phyloP scores from a whole-genome alignment of 2,113 vertebrate species.

The Gymnogyps californianus region DNA sequence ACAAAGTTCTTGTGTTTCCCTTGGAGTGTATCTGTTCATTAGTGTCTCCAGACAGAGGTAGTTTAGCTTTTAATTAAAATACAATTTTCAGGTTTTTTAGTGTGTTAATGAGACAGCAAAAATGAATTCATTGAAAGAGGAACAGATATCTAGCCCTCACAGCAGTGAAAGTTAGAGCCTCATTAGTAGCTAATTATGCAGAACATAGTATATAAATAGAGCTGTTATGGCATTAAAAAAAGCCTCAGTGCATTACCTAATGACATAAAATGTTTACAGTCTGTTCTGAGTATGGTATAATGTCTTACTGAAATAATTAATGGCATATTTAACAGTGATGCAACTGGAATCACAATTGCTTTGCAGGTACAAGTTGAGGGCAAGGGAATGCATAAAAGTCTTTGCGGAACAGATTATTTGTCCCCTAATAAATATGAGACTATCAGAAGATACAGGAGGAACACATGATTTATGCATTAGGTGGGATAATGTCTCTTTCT shows the following conservation, averaged over 20 bases:
- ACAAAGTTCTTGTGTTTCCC: not conserved
- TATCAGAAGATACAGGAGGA: not conserved
- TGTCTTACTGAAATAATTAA: conserved; percentile 54
- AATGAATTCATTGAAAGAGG: conserved; percentile 61
- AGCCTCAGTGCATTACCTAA: conserved; percentile 34
- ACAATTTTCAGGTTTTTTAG: conserved; percentile 56
- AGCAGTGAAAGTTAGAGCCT: conserved; percentile 55
- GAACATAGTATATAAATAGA: conserved; percentile 65
- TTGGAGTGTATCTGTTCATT: conserved; percentile 42
- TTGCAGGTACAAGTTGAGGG: conserved; percentile 10
- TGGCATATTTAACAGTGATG: conserved; percentile 32
- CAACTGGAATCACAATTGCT: conserved; percentile 10
- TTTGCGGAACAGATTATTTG: not conserved
- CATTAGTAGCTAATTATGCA: conserved; percentile 69
- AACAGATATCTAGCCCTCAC: conserved; percentile 48
- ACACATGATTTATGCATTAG: not conserved
- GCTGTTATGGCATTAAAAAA: conserved; percentile 50
- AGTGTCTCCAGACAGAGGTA: conserved; percentile 49
- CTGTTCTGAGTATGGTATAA: conserved; percentile 18
- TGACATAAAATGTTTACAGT: conserved; percentile 55
- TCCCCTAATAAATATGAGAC: not conserved
- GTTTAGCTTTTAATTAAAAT: conserved; percentile 70
- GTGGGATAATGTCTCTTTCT: not conserved
- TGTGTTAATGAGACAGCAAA: conserved; percentile 68
- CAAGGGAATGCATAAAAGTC: not conserved